Conservation (phyloP, 2,888 invertebrate genomes). For the Troides helena region DNA sequence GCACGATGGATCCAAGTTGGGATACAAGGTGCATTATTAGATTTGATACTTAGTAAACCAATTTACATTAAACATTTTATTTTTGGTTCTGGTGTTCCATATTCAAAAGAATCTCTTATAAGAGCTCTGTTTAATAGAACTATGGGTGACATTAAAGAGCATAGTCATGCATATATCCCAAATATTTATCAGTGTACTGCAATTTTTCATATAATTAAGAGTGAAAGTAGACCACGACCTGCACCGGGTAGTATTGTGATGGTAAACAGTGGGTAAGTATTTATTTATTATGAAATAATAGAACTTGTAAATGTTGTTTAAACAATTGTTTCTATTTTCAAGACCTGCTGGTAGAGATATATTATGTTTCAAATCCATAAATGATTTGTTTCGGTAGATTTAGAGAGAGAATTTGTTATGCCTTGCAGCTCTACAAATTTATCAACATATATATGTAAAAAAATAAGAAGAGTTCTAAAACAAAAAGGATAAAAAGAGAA, state of each 20-base stretch:
- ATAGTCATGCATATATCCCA: constrained; percentile 40
- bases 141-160: constrained; percentile 16
- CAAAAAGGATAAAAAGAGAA: too few relatives aligned
- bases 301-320: neutral
- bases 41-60: constrained; percentile 82
- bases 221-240: constrained; percentile 44
- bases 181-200: constrained; percentile 51
- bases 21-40: constrained; percentile 90
- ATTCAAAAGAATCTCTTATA: constrained; percentile 79
- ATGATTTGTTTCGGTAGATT: neutral
- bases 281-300: neutral
- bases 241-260: constrained; percentile 63
- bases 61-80: constrained; percentile 86
- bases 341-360: neutral
- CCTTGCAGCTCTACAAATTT: too few relatives aligned
- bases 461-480: too few relatives aligned
- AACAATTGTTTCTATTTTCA: neutral
- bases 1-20: constrained; percentile 93
- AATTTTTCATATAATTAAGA: constrained; percentile 47
- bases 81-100: constrained; percentile 85
- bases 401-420: neutral
- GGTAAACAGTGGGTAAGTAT: constrained; percentile 50
- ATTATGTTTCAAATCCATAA: neutral
- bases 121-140: constrained; percentile 73
- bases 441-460: neutral